A percentile compares a stretch with the other conserved stretches of the same genome.
Conservation (phyloP, 2,113 vertebrate genomes). For the Haliaeetus leucogaster region DNA sequence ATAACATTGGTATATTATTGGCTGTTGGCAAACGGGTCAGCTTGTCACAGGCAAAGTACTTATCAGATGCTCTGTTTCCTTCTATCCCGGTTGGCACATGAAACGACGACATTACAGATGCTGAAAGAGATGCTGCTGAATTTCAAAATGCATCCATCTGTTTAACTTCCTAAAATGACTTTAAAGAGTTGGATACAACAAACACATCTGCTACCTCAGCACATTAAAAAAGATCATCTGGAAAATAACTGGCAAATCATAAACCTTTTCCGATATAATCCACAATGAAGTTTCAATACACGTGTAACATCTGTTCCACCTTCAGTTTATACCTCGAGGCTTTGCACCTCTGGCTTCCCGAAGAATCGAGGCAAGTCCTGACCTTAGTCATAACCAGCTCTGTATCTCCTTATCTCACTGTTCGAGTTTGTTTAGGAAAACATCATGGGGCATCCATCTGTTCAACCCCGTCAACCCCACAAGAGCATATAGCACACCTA, state of each 20-base stretch:
- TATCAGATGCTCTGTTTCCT: neutral
- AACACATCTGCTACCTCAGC: slow-evolving; percentile 44
- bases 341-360: neutral
- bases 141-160: slow-evolving; percentile 39
- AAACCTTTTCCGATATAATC: neutral
- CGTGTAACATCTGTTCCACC: neutral
- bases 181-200: neutral
- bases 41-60: neutral
- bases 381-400: neutral
- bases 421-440: neutral
- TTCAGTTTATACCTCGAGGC: neutral
- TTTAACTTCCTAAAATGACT: slow-evolving; percentile 15
- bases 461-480: neutral
- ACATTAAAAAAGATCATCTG: slow-evolving; percentile 7
- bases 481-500: neutral
- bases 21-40: neutral
- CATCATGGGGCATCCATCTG: neutral
- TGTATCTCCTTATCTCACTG: neutral
- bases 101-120: neutral
- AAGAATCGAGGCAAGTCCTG: neutral
- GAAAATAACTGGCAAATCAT: slow-evolving; percentile 7
- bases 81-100: neutral
- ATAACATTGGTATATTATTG: neutral
- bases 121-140: neutral
- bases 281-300: neutral